These are phyloP conservation scores for Porites divaricata DNA, from an alignment of 92 coral and sea anemone species.

Conservation along the genomic window DNA sequence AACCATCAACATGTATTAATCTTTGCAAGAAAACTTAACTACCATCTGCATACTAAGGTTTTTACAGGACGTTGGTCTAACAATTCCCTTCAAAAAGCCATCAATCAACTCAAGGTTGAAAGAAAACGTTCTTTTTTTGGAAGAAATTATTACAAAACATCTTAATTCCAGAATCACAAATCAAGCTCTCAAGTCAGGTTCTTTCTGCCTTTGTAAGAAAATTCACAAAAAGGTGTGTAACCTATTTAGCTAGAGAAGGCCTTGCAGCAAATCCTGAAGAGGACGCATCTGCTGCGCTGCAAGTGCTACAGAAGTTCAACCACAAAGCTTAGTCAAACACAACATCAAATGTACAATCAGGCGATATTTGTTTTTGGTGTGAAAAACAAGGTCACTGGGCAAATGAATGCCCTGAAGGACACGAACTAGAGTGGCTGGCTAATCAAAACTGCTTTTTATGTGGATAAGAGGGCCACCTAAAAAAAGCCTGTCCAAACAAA, in stretches of 20 bases:
- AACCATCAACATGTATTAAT: neutral
- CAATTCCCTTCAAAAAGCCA: neutral
- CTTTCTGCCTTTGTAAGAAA: conserved; percentile 44
- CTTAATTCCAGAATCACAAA: neutral
- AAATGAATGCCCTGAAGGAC: conserved; percentile 37
- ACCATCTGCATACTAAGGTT: neutral
- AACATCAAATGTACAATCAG: neutral
- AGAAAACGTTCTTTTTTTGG: neutral
- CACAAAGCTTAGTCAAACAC: neutral
- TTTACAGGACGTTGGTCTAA: neutral
- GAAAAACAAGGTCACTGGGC: conserved; percentile 53
- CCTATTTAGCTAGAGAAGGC: conserved; percentile 39
- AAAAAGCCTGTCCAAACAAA: neutral
- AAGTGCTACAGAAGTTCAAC: neutral
- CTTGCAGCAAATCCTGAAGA: conserved; percentile 31
- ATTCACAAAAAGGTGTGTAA: conserved; percentile 52
- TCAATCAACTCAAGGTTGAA: neutral
- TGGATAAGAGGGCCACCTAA: neutral
- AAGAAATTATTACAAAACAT: neutral
- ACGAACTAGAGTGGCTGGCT: conserved; percentile 54
- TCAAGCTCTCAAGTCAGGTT: neutral
- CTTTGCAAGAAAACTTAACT: neutral
- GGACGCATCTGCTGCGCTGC: conserved; percentile 33
- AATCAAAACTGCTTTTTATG: neutral
- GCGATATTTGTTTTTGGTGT: conserved; percentile 34